A percentile compares a stretch with the other conserved stretches of the same genome.
Conservation (phyloP, 2,797 vertebrate genomes). For the Poeciliopsis paucimaculata region DNA sequence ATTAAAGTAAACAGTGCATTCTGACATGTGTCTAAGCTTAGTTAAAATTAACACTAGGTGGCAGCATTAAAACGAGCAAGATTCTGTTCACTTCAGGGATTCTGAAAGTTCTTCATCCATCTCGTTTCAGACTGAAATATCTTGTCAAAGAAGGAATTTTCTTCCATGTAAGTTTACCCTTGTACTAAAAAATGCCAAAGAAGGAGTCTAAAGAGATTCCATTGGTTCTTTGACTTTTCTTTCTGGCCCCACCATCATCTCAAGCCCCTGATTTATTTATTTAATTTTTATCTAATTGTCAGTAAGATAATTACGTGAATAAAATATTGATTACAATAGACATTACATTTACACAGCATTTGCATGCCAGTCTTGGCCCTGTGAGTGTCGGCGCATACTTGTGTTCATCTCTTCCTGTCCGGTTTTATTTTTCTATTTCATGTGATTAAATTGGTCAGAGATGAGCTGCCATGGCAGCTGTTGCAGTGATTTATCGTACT, state of each 20-base stretch:
- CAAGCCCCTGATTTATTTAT: not conserved
- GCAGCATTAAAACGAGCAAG: constrained; percentile 47
- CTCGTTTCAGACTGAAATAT: not conserved
- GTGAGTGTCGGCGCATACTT: not conserved
- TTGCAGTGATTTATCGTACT: constrained; percentile 37
- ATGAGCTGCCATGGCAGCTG: constrained; percentile 14
- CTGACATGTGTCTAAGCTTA: not conserved
- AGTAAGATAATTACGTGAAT: not conserved
- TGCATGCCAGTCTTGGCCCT: constrained; percentile 4
- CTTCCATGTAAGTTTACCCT: not conserved
- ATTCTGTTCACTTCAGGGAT: not conserved
- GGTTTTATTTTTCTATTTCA: constrained; percentile 14
- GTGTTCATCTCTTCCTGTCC: not conserved
- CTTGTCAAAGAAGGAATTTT: not conserved
- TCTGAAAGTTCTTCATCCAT: not conserved
- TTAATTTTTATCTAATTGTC: not conserved
- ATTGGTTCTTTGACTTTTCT: not conserved
- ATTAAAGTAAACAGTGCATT: not conserved
- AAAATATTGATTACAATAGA: not conserved
- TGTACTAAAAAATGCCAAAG: not conserved
- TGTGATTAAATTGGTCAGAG: constrained; percentile 18
- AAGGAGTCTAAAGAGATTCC: not conserved
- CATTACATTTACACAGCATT: constrained; percentile 12
- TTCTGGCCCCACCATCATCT: rapidly evolving
- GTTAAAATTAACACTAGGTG: constrained; percentile 47